Base-by-base conservation (phyloP, 92 coral and sea anemone species). In the Pocillopora grandis region DNA sequence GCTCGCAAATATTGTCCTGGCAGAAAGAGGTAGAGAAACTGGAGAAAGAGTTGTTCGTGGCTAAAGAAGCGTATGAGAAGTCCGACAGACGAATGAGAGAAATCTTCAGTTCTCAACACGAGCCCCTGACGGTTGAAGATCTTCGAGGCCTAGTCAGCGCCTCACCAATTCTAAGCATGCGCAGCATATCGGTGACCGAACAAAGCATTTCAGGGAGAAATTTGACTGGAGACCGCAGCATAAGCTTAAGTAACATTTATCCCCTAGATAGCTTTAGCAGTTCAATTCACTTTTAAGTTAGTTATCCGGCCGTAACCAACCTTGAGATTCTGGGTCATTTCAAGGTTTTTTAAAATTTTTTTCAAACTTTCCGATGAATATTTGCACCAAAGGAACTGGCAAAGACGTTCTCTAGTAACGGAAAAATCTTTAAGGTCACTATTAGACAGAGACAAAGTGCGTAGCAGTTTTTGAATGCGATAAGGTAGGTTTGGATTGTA, bases 21-120 rank as follows among this genome's bases (percentile, higher is more conserved):
- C 89, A 88, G 70, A 90, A 86, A 21, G 93, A 92, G 60, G 69
- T 84, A n/a, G 91, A 87, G 72, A 58, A 75, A 79, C 77, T 87
- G 75, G 85, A 69, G 82, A 87, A 76, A 61, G 91, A 90, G 69
- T 75, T 83, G 36, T 78, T 70, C 66, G 76, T 84, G 23, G 84
- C 77, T 3, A 52, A 66, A n/a, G 87, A 83, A 66, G 78, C 88
- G 3, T 74, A 88, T 36, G 82, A 79, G 21, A 87, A 69, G 31
- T 69, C 88, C 33, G 91, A 89, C 12, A n/a, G 33, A 31, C 73
- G 75, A 14, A 10, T 80, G 76, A 80, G 31, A 66, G 75, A 80
- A 52, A 80, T 80, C 2, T 68, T 65, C 19, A 80, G 58, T 11
- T 66, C 59, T 66, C 75, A 80, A 66, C 75, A 80, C 21, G 75